Conservation (phyloP, 2,113 vertebrate species). For the Aepyceros melampus region DNA sequence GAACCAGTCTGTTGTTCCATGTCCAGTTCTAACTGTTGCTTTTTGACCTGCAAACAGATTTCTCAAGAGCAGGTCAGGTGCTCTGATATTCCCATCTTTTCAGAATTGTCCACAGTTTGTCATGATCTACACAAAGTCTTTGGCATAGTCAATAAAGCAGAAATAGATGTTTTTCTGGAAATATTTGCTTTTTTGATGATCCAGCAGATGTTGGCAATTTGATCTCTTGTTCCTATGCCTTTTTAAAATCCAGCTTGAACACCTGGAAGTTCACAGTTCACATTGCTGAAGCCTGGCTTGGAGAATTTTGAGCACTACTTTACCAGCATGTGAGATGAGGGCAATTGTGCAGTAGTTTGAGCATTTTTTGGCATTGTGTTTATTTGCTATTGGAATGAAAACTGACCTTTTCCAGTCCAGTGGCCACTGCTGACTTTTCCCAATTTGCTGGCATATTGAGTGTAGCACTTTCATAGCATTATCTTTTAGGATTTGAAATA, state of each 20-base stretch:
- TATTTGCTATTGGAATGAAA: background rate
- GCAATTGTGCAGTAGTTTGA: background rate
- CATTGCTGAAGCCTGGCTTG: background rate
- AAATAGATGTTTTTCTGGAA: background rate
- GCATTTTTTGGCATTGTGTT: background rate
- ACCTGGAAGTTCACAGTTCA: accelerated
- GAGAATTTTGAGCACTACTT: background rate
- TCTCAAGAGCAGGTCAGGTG: background rate
- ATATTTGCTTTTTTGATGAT: background rate
- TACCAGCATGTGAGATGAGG: background rate
- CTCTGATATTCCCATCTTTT: background rate
- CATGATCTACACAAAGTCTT: background rate
- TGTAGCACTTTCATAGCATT: background rate
- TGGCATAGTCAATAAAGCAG: background rate
- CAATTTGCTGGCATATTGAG: background rate
- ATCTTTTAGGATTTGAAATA: background rate
- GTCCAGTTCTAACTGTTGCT: background rate
- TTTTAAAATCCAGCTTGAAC: background rate
- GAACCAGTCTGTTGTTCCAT: background rate
- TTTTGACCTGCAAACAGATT: background rate
- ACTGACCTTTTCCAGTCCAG: background rate
- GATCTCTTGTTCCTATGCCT: background rate
- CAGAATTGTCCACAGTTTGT: background rate
- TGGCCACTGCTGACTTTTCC: background rate
- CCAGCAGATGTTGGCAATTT: background rate